Evolutionary conservation across 1,140 invertebrate genomes (phyloP).

Genomic region (Drosophila arizonae): DNA sequence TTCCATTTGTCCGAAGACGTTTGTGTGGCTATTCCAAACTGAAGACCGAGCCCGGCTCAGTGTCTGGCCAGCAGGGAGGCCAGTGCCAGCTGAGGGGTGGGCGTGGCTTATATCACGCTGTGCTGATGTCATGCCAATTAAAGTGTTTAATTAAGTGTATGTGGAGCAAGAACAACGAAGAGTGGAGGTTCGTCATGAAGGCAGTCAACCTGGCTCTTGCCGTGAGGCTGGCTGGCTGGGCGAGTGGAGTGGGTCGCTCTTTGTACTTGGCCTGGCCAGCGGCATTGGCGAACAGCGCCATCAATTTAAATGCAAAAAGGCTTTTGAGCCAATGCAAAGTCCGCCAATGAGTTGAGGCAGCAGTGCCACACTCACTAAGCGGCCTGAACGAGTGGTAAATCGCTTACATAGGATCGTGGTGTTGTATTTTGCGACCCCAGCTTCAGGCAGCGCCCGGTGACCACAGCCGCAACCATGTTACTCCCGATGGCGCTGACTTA

Average conservation of each 20-base stretch:
- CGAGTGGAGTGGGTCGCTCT: conserved; percentile 11
- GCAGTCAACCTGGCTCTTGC: conserved; percentile 17
- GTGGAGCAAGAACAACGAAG: conserved; percentile 24
- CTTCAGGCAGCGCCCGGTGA: conserved; percentile 24
- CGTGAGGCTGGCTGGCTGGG: conserved; percentile 15
- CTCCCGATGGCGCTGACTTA: conserved; percentile 22
- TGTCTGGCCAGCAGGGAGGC: not conserved
- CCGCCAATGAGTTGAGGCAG: conserved; percentile 64
- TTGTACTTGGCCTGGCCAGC: conserved; percentile 15
- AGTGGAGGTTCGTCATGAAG: conserved; percentile 46
- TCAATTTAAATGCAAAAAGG: conserved; percentile 76
- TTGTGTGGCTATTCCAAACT: conserved; percentile 37
- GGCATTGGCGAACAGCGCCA: conserved; percentile 31
- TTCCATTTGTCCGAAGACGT: conserved; percentile 50
- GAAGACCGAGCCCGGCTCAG: not conserved
- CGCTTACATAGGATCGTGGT: conserved; percentile 39
- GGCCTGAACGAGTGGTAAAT: conserved; percentile 42
- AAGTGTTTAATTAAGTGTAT: conserved; percentile 70
- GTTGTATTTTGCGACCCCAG: conserved; percentile 27
- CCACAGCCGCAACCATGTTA: conserved; percentile 27
- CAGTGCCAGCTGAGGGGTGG: conserved; percentile 7
- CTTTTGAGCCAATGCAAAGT: conserved; percentile 55
- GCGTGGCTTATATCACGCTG: conserved; percentile 35
- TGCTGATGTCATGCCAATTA: conserved; percentile 66
- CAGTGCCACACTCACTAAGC: conserved; percentile 70